These are phyloP conservation scores for Petrophora chlorosata DNA, from an alignment of 2,888 invertebrate species.

Conservation along the genomic window DNA sequence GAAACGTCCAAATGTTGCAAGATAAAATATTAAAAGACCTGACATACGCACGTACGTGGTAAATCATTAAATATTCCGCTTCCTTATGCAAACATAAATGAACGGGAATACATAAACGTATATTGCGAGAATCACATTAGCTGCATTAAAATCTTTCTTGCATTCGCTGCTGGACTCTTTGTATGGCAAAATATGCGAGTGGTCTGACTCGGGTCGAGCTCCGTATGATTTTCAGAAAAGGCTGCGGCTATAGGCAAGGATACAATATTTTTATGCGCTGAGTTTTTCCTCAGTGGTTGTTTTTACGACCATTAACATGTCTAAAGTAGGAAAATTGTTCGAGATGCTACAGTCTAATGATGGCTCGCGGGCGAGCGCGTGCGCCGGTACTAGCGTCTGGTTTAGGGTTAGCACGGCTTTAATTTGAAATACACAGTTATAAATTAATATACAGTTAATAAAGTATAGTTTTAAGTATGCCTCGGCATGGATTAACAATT, in stretches of 20 bases:
- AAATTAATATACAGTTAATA: too few species aligned
- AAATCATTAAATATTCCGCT: conserved; percentile 33
- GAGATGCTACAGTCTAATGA: conserved; percentile 82
- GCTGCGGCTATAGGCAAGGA: conserved; percentile 75
- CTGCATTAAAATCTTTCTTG: conserved; percentile 78
- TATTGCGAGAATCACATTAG: conserved; percentile 77
- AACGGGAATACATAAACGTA: conserved; percentile 62
- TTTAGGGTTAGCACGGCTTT: conserved; percentile 53
- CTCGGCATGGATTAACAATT: too few species aligned
- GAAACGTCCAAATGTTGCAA: not conserved
- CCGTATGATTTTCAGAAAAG: conserved; percentile 84
- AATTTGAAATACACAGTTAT: not conserved
- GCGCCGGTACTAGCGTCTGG: conserved; percentile 65
- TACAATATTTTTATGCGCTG: conserved; percentile 81
- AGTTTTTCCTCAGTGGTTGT: conserved; percentile 74
- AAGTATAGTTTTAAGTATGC: too few species aligned
- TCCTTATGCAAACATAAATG: conserved; percentile 46
- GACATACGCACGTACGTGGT: conserved; percentile 14
- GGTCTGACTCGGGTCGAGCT: conserved; percentile 68
- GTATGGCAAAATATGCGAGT: conserved; percentile 80
- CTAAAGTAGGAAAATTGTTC: conserved; percentile 82
- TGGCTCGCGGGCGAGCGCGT: conserved; percentile 74
- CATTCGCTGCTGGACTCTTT: conserved; percentile 73
- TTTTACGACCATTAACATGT: conserved; percentile 78
- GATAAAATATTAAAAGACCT: conserved; percentile 9